phyloP scores from a whole-genome alignment of 1,140 invertebrate genomes.

The Bombus superbus region DNA sequence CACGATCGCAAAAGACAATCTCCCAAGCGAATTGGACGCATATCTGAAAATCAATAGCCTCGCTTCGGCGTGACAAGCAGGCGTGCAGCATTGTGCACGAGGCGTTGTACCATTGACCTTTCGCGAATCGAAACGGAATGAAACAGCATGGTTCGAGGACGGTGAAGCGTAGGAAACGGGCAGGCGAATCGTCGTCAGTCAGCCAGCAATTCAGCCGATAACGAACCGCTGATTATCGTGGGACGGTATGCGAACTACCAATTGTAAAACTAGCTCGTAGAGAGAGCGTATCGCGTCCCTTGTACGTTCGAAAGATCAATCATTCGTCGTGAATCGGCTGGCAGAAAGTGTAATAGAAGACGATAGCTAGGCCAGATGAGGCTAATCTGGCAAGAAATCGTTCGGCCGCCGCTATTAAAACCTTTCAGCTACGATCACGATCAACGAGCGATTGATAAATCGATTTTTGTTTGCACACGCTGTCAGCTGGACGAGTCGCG shows the following conservation, averaged over 20 bases:
- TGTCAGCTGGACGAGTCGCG: background rate
- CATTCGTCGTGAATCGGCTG: constrained; percentile 3
- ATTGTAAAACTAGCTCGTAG: constrained; percentile 54
- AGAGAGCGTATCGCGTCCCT: constrained; percentile 33
- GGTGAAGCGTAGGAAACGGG: constrained; percentile 19
- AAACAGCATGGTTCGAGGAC: constrained; percentile 25
- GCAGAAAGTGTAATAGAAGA: constrained; percentile 36
- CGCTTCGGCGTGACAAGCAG: constrained; percentile 45
- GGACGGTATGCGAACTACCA: constrained; percentile 61
- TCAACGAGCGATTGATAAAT: background rate
- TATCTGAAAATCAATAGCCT: constrained; percentile 58
- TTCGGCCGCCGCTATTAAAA: constrained; percentile 14
- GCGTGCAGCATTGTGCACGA: constrained; percentile 36
- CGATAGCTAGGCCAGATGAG: constrained; percentile 22
- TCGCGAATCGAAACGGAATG: constrained; percentile 45
- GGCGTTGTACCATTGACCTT: constrained; percentile 62
- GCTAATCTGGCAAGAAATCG: constrained; percentile 28
- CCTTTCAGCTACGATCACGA: background rate
- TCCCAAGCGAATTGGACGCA: constrained; percentile 18
- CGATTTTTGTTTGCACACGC: background rate
- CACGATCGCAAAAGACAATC: too few species aligned
- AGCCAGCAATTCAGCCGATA: constrained; percentile 72
- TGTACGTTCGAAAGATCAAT: constrained; percentile 47
- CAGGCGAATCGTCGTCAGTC: constrained; percentile 53
- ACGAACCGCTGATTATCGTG: constrained; percentile 73